These are phyloP conservation scores for Cephalopterus ornatus DNA, from an alignment of 2,113 vertebrate species.

Conservation along the genomic window DNA sequence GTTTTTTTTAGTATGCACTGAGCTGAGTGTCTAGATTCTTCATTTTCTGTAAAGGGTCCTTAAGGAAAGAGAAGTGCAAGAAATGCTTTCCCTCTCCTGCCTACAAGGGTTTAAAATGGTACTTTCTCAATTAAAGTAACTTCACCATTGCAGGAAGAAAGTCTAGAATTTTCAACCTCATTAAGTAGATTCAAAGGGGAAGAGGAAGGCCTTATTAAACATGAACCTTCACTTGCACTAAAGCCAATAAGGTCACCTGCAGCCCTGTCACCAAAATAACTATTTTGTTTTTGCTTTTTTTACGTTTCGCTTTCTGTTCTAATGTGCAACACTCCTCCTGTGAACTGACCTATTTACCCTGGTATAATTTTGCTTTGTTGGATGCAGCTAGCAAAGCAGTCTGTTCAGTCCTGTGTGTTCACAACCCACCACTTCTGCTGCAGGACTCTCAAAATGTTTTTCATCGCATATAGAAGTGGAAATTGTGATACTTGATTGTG, in stretches of 20 bases:
- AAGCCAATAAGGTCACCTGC: conserved; percentile 5
- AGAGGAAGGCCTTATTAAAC: background rate
- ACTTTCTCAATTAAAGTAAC: conserved; percentile 11
- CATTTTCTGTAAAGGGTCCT: background rate
- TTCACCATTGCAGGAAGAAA: background rate
- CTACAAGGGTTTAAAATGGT: background rate
- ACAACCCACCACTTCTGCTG: background rate
- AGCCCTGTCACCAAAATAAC: conserved; percentile 9
- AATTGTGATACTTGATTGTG: background rate
- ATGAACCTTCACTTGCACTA: conserved; percentile 11
- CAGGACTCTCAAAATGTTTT: background rate
- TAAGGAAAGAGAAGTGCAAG: background rate
- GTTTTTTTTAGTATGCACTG: background rate
- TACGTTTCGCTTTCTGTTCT: conserved; percentile 5
- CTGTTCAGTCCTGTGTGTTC: background rate
- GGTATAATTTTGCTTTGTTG: background rate
- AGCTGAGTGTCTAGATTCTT: background rate
- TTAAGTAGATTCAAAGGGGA: conserved; percentile 24
- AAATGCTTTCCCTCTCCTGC: background rate
- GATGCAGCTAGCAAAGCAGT: background rate
- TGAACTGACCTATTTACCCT: conserved; percentile 16
- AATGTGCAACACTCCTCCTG: background rate
- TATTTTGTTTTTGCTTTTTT: background rate
- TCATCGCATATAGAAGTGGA: background rate
- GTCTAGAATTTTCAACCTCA: conserved; percentile 1